These are phyloP conservation scores for Ischnura elegans DNA, from an alignment of 2,888 invertebrate species.

Conservation along the genomic window DNA sequence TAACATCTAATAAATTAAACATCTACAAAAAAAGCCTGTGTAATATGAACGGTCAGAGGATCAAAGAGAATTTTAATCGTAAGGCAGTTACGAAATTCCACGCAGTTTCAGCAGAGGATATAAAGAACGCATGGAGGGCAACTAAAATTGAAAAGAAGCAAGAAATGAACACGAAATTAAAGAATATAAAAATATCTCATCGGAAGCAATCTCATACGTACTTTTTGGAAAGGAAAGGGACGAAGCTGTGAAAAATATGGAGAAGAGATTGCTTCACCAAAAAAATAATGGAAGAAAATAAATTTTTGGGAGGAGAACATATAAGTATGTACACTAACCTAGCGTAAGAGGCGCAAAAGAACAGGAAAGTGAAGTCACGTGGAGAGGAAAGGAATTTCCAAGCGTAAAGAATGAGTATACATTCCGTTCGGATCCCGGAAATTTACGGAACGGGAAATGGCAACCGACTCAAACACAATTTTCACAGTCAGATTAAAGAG, in stretches of 20 bases:
- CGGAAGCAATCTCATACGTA: no score
- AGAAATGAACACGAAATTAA: no score
- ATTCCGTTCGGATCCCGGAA: neutral
- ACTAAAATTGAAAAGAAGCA: no score
- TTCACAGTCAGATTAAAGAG: neutral
- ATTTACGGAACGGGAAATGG: neutral
- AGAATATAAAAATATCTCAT: no score
- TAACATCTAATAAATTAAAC: no score
- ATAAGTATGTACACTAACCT: neutral
- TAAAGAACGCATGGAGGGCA: no score
- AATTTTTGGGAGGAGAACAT: neutral
- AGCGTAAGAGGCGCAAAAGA: neutral
- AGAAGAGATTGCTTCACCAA: neutral
- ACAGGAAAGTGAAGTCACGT: neutral
- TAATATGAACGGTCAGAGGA: no score
- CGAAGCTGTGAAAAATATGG: neutral
- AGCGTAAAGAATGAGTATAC: neutral
- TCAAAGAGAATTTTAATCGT: no score
- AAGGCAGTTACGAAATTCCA: no score
- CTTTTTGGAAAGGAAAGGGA: neutral
- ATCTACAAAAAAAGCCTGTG: no score
- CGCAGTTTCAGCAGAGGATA: no score
- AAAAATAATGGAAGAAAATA: constrained; percentile 6
- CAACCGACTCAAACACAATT: constrained; percentile 3
- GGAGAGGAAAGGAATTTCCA: neutral